Evolutionary conservation across 2,888 invertebrate genomes (phyloP), one percentile per base, ranked within the genome.

Genomic region (Apodemia mormo): DNA sequence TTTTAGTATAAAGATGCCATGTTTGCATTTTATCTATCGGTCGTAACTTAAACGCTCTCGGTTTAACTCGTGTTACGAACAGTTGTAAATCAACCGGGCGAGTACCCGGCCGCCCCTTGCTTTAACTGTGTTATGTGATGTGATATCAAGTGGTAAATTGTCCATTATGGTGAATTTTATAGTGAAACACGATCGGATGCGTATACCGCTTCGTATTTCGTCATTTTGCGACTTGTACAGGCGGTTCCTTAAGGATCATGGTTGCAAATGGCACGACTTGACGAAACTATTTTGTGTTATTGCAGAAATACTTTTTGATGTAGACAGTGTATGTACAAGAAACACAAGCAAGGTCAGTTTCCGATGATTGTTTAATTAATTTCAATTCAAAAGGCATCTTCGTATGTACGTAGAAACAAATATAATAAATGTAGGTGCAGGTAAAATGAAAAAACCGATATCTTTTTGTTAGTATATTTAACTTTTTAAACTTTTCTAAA

Each of bases 221-320:
- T 92, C 92, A 73, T 91, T 92, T 79, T 91, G 87, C 77, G 90
- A 90, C 74, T 82, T 93, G 64, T 93, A 92, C 82, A 92, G 88
- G 79, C 85, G 88, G 77, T 88, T 93, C 82, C 87, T 93, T 75
- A 91, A 92, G 85, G 92, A 92, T 75, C 90, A 92, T 82, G 87
- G 90, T 73, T 92, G 90, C 84, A 90, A 89, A 79, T 94, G 92
- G 93, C 92, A 91, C 78, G 92, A 93, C 82, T 82, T 94, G 74
- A 81, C 91, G 67, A 92, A 92, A 85, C 82, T 93, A 66, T 83
- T 94, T 75, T 84, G 86, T 69, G 86, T 90, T 64, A 81, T 92
- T 65, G 89, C 90, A 68, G 93, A 94, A 78, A 85, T 92, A 74
- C 87, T 93, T 78, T 92, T 93, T 79, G 91, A 92, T 83, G 87